Conservation (phyloP, 2,113 vertebrate species). For the Polyodon spathula region DNA sequence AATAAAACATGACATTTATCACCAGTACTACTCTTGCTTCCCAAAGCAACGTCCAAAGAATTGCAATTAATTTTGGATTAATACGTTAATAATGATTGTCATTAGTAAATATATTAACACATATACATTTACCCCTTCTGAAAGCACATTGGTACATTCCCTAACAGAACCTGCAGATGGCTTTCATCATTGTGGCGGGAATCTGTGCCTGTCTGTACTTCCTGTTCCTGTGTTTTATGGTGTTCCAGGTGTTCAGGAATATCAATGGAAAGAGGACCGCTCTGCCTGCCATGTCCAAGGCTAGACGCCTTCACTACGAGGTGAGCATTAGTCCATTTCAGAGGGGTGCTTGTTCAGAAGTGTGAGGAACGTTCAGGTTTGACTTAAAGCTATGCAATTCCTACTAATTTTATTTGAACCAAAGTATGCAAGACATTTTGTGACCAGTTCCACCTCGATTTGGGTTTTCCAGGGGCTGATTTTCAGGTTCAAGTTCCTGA, state of each 20-base stretch:
- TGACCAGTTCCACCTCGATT: no score
- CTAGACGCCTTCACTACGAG: constrained; percentile 88
- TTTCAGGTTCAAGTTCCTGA: constrained; percentile 96
- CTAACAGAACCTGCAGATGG: constrained; percentile 71
- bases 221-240: constrained; percentile 96
- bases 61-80: no score
- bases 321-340: constrained; percentile 33
- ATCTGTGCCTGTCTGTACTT: constrained; percentile 97
- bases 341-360: background rate
- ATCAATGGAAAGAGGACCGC: constrained; percentile 86
- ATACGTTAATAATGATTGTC: no score
- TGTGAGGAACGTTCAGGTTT: background rate
- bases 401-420: background rate
- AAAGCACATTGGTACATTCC: constrained; percentile 16
- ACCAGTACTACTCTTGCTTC: no score
- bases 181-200: constrained; percentile 92
- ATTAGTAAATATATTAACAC: no score
- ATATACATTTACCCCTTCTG: background rate
- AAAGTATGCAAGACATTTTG: no score
- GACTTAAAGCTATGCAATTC: background rate
- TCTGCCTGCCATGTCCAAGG: constrained; percentile 89
- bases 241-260: constrained; percentile 94
- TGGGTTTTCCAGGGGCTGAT: constrained; percentile 72
- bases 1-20: no score
- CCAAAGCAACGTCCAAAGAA: no score